These are phyloP conservation scores for Clitarchus hookeri DNA, from an alignment of 2,888 invertebrate species.

Conservation along the genomic window DNA sequence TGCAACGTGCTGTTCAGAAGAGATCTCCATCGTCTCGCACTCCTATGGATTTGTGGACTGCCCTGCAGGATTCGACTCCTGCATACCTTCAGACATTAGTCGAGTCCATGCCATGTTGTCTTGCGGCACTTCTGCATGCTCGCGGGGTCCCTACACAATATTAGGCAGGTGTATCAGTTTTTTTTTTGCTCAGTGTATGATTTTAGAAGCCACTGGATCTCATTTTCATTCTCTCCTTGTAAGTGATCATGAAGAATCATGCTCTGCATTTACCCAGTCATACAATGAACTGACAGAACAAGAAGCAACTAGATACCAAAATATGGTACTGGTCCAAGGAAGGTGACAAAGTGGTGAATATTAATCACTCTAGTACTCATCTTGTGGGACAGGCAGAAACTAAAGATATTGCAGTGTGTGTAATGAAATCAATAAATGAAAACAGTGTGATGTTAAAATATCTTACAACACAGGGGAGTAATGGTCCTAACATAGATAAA, in stretches of 20 bases:
- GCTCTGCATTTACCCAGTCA: not conserved
- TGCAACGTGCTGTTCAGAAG: too few relatives aligned
- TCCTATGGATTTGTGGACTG: too few relatives aligned
- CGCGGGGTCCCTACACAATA: too few relatives aligned
- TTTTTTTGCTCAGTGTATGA: too few relatives aligned
- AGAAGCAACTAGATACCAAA: not conserved
- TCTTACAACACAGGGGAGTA: not conserved
- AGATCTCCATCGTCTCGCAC: too few relatives aligned
- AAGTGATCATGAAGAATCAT: not conserved
- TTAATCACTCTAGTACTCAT: not conserved
- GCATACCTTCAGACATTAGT: too few relatives aligned
- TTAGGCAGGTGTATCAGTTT: too few relatives aligned
- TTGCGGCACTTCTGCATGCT: too few relatives aligned
- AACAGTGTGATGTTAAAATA: not conserved
- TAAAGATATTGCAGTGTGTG: not conserved
- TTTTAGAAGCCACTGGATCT: not conserved
- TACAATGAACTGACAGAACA: conserved; percentile 1
- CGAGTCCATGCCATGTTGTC: too few relatives aligned
- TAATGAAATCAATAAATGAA: not conserved
- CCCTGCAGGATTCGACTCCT: too few relatives aligned
- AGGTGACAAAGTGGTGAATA: not conserved
- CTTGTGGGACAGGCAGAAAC: not conserved
- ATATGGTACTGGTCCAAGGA: not conserved
- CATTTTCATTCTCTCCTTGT: not conserved
- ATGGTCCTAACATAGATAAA: not conserved